phyloP scores from a whole-genome alignment of 2,888 invertebrate species.

The Scaptomyza reducta region DNA sequence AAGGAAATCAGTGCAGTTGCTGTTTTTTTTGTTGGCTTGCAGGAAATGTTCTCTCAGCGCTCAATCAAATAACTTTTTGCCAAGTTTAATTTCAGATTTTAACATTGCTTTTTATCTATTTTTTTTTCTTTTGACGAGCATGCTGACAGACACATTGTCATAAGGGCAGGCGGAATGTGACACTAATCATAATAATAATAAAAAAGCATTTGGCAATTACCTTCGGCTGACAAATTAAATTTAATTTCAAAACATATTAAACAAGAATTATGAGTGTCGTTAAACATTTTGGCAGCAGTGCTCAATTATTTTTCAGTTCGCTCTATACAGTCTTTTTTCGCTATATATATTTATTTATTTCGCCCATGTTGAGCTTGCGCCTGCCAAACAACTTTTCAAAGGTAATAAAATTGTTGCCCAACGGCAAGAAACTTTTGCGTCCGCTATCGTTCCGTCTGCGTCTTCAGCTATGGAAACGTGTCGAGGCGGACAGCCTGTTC shows the following conservation, averaged over 20 bases:
- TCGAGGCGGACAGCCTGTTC: constrained; percentile 55
- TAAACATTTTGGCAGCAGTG: constrained; percentile 50
- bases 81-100: constrained; percentile 53
- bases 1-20: constrained; percentile 60
- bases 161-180: neutral
- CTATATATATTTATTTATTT: constrained; percentile 47
- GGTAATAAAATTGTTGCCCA: constrained; percentile 66
- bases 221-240: constrained; percentile 62
- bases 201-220: constrained; percentile 51
- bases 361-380: constrained; percentile 1
- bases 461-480: constrained; percentile 15
- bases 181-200: constrained; percentile 8
- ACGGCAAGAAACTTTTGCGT: constrained; percentile 36
- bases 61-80: constrained; percentile 20
- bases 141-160: constrained; percentile 2
- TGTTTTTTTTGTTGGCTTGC: neutral
- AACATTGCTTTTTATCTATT: constrained; percentile 3
- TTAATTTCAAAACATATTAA: constrained; percentile 59
- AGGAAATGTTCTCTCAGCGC: neutral
- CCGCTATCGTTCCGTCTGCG: neutral
- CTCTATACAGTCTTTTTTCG: constrained; percentile 57
- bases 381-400: constrained; percentile 47
- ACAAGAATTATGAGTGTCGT: constrained; percentile 56
- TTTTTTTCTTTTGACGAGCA: constrained; percentile 28
- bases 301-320: constrained; percentile 68